Conservation (phyloP, 2,888 invertebrate species). For the Hermaeophaga mercurialis region DNA sequence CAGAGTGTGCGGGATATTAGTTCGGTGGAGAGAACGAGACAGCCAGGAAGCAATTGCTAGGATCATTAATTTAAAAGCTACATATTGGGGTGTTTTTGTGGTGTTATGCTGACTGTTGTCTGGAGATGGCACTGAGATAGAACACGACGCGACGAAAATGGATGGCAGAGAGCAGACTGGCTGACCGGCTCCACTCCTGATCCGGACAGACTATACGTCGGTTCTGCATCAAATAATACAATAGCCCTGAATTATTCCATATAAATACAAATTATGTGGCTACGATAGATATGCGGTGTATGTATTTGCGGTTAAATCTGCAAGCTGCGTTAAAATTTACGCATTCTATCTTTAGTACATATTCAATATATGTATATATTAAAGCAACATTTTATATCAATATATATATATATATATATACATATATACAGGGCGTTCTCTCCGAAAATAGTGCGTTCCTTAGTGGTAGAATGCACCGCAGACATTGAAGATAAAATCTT, state of each 20-base stretch:
- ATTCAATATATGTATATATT: too few species aligned
- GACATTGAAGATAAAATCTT: too few species aligned
- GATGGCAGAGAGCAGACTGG: constrained; percentile 49
- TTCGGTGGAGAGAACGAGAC: constrained; percentile 50
- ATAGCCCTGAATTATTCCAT: constrained; percentile 16
- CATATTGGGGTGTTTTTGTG: constrained; percentile 59
- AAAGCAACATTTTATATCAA: too few species aligned
- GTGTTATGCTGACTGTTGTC: constrained; percentile 59
- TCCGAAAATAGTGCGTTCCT: too few species aligned
- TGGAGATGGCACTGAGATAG: constrained; percentile 60
- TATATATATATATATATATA: too few species aligned
- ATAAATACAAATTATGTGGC: constrained; percentile 18
- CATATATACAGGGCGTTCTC: too few species aligned
- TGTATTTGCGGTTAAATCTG: not conserved
- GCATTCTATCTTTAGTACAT: too few species aligned
- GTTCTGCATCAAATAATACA: constrained; percentile 30
- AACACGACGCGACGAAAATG: constrained; percentile 57
- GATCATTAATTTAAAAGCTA: constrained; percentile 59
- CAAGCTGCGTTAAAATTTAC: too few species aligned
- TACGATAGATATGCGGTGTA: not conserved
- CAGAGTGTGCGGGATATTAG: constrained; percentile 51
- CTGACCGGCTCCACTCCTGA: constrained; percentile 44
- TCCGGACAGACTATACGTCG: constrained; percentile 28
- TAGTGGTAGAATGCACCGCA: too few species aligned
- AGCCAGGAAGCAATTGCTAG: constrained; percentile 57